Conservation (phyloP, 1,140 invertebrate genomes). For the Augochlora pura region DNA sequence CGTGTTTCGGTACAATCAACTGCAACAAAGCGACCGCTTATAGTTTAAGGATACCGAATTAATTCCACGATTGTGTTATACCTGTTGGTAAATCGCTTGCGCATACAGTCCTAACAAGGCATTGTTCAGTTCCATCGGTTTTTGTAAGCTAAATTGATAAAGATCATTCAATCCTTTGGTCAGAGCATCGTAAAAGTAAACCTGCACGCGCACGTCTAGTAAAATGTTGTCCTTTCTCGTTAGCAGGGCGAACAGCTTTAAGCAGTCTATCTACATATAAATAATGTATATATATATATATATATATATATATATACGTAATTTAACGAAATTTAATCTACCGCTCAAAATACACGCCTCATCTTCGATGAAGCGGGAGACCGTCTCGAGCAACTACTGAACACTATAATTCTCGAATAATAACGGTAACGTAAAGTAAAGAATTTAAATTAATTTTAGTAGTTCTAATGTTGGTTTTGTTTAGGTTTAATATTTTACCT, state of each 20-base stretch:
- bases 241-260: slow-evolving; percentile 40
- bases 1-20: slow-evolving; percentile 48
- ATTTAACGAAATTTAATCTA: neutral
- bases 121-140: slow-evolving; percentile 52
- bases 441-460: too few species aligned
- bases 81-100: slow-evolving; percentile 61
- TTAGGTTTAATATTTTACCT: too few species aligned
- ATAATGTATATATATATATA: neutral
- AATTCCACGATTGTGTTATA: slow-evolving; percentile 42
- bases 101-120: slow-evolving; percentile 66
- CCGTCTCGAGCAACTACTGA: too few species aligned
- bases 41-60: neutral
- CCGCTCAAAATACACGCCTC: neutral
- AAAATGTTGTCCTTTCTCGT: slow-evolving; percentile 8
- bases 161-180: slow-evolving; percentile 42
- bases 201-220: neutral
- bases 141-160: slow-evolving; percentile 2
- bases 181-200: slow-evolving; percentile 58
- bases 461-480: too few species aligned
- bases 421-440: too few species aligned
- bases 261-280: slow-evolving; percentile 59
- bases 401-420: too few species aligned
- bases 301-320: neutral
- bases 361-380: too few species aligned
- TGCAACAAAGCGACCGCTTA: slow-evolving; percentile 21